Evolutionary conservation across 2,888 invertebrate genomes (phyloP), one percentile per base, ranked within the genome.

Genomic region (Agrotis puta): DNA sequence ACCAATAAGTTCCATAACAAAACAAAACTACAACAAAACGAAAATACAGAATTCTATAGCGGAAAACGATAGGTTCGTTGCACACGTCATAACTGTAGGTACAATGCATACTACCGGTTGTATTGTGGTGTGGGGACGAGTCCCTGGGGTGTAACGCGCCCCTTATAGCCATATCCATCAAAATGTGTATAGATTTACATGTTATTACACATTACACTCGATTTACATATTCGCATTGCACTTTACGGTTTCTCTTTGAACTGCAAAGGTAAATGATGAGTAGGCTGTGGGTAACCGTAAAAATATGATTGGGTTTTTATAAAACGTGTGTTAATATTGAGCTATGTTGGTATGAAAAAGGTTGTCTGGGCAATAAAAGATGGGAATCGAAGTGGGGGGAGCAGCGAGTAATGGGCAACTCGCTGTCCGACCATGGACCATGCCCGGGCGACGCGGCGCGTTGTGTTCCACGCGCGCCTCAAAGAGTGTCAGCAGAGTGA

Each of bases 181-280:
- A 67, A 85, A 85, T 69, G 73, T 79, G 77, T 85, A 81, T 81
- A 79, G 84, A 85, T 84, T 84, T 85, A 84, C 86, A 84, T 84
- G 64, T 81, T 81, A 85, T 84, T 81, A 81, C 74, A 84, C 74
- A 84, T 84, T 81, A 83, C 70, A 65, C 65, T 64, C 62, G 66
- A 83, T 85, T 85, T 85, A 81, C 84, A 84, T 84, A 81, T 56
- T 43, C 56, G 45, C 50, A 78, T 68, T 85, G 84, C 82, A 84
- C 67, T 80, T 83, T 70, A 80, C 77, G 63, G 64, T 56, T 64
- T 56, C 76, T 56, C 59, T 77, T 81, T 77, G 68, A 82, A 64
- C 77, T 75, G 67, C 76, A 64, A 67, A 78, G 56, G 61, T 27
- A 50, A 63, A 61, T 59, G n/a, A 58, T 70, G 71, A 58, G 72